phyloP scores from a whole-genome alignment of 2,113 vertebrate species.

The Melanostigma gelatinosum region DNA sequence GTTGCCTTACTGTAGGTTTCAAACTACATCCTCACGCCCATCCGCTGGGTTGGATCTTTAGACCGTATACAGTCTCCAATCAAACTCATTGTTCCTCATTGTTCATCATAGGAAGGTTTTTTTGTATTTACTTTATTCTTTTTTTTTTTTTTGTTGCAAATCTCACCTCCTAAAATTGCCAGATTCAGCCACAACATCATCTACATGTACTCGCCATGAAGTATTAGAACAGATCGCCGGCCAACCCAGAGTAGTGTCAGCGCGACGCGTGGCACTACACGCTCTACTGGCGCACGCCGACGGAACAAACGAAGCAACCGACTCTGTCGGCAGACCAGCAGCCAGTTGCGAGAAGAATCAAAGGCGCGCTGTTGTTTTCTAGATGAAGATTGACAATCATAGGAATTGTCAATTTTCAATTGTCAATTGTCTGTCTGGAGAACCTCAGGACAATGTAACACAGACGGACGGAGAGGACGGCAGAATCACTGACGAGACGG shows the following conservation, averaged over 20 bases:
- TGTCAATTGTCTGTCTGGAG: conserved; percentile 18
- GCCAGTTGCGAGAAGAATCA: conserved; percentile 24
- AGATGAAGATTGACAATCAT: conserved; percentile 15
- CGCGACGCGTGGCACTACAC: not conserved
- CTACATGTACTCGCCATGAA: not conserved
- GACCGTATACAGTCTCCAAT: not conserved
- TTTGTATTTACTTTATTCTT: not conserved
- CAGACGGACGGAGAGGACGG: not conserved
- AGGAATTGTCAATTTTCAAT: too few species aligned
- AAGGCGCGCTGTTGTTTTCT: not conserved
- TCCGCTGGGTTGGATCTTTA: not conserved
- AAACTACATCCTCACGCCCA: not conserved
- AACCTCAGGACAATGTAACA: conserved; percentile 49
- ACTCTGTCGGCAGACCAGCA: not conserved
- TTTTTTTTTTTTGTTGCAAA: not conserved
- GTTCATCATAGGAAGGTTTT: not conserved
- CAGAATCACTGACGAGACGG: conserved; percentile 2
- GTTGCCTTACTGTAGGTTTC: not conserved
- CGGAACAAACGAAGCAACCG: conserved; percentile 8
- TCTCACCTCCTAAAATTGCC: not conserved
- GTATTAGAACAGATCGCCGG: not conserved
- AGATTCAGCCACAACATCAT: not conserved
- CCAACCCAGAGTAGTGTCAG: not conserved
- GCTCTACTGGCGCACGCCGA: conserved; percentile 8
- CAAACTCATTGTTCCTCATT: not conserved